Conservation (phyloP, 2,888 invertebrate species). For the Liopterus haemorrhoidalis region DNA sequence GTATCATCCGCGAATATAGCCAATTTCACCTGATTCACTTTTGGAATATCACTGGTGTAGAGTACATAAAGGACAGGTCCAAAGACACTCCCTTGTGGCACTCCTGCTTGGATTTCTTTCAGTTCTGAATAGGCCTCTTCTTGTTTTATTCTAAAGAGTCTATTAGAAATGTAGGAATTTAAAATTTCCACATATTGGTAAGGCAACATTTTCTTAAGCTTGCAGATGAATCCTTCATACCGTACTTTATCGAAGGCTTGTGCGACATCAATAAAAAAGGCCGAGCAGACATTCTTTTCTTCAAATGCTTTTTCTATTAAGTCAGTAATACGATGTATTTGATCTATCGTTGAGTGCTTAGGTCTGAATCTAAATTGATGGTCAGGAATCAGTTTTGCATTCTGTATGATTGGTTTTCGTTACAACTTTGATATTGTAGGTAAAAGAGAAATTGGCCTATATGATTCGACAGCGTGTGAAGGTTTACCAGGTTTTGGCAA, state of each 20-base stretch:
- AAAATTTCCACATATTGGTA: too few species aligned
- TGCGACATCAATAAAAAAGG: too few species aligned
- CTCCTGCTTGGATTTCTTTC: conserved; percentile 11
- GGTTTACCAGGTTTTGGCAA: conserved; percentile 27
- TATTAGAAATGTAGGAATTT: background rate
- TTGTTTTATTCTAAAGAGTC: conserved; percentile 8
- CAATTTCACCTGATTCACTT: background rate
- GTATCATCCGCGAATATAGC: conserved; percentile 12
- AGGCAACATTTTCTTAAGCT: too few species aligned
- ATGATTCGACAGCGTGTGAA: conserved; percentile 19
- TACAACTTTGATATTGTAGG: conserved; percentile 26
- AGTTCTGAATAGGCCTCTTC: conserved; percentile 6
- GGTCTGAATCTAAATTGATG: conserved; percentile 13
- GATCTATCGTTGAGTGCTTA: conserved; percentile 19
- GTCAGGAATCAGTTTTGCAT: background rate
- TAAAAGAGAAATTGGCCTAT: conserved; percentile 28
- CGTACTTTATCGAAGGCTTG: too few species aligned
- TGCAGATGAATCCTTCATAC: too few species aligned
- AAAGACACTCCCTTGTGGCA: too few species aligned
- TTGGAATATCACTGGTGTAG: too few species aligned
- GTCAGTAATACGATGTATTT: too few species aligned
- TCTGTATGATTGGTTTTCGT: conserved; percentile 17
- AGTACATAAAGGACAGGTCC: too few species aligned
- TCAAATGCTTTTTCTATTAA: too few species aligned
- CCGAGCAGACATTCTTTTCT: conserved; percentile 6